Evolutionary conservation across 2,797 vertebrate species (phyloP), one percentile per base, ranked within the genome.

Genomic region (Muscicapa comitata): DNA sequence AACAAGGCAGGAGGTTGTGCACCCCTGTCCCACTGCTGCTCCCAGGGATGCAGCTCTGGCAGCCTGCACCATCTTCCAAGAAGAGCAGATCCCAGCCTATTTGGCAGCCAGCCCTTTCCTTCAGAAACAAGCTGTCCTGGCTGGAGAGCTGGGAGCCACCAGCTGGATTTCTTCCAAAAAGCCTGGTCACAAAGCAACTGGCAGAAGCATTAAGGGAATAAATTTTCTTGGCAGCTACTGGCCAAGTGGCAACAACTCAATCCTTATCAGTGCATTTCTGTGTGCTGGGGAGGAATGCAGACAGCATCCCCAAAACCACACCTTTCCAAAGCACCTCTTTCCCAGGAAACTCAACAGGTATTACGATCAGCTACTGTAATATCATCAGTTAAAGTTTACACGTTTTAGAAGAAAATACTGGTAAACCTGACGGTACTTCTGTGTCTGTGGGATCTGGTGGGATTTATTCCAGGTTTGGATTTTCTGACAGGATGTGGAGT

Each of bases 401-500:
- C 0, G 0, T 50, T 88, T 91, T 58, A 26, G 28, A 74, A 89
- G 66, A 70, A 72, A 73, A 75, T 80, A 77, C 70, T 48, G 51
- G 62, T 86, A 75, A 78, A 95, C 86, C 68, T 73, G 84, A 86
- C 68, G 59, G 85, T 89, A 82, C 63, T 81, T 94, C 89, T 83
- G 73, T 2, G 2, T 93, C 85, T 92, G 88, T 96, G 86, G 79
- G 85, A 94, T 90, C 74, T 92, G 89, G 88, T 93, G 83, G 55
- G 80, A 71, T 89, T 92, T 86, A 90, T 88, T 94, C 94, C 93
- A 65, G 93, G 93, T 90, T 93, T 93, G 80, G 80, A 72, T 94
- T 92, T 90, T 93, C 91, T 91, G 89, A 86, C 50, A 87, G 61
- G 67, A 91, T 73, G 31, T 85, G 62, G 62, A 94, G 33, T 75